Conservation (phyloP, 2,797 vertebrate species). For the Rachycentron canadum region DNA sequence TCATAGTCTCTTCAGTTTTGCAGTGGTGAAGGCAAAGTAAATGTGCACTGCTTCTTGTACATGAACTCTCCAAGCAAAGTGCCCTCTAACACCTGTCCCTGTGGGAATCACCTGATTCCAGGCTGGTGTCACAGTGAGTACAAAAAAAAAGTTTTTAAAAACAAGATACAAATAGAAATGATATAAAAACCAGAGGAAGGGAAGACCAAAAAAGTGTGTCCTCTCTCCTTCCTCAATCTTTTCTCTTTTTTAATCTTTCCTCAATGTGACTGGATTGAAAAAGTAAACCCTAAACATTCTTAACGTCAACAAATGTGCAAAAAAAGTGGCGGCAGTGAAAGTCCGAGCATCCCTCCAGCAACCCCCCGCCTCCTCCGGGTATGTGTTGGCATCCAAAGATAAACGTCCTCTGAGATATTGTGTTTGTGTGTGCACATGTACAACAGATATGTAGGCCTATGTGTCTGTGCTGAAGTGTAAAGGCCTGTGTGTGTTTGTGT, state of each 20-base stretch:
- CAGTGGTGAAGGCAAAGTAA: constrained; percentile 84
- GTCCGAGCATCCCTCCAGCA: constrained; percentile 83
- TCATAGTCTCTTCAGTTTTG: constrained; percentile 77
- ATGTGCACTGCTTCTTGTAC: constrained; percentile 73
- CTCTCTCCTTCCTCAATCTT: constrained; percentile 56
- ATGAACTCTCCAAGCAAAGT: constrained; percentile 81
- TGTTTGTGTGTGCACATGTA: constrained; percentile 47
- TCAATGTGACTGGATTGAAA: constrained; percentile 91
- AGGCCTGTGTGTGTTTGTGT: constrained; percentile 51
- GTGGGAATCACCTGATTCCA: constrained; percentile 72
- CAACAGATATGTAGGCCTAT: constrained; percentile 57
- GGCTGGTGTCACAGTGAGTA: constrained; percentile 85
- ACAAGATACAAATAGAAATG: constrained; percentile 73
- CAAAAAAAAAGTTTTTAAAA: constrained; percentile 50
- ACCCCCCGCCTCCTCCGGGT: constrained; percentile 37
- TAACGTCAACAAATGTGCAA: constrained; percentile 99
- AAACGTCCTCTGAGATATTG: constrained; percentile 71
- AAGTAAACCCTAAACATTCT: constrained; percentile 99
- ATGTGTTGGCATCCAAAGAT: constrained; percentile 60
- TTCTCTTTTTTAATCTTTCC: constrained; percentile 73
- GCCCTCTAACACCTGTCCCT: constrained; percentile 76
- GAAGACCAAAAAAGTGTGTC: constrained; percentile 58
- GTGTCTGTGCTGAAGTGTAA: constrained; percentile 47
- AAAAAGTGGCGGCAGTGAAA: constrained; percentile 97
- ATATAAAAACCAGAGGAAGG: constrained; percentile 67